Evolutionary conservation across 2,113 vertebrate genomes (phyloP).

Genomic region (Plestiodon gilberti): DNA sequence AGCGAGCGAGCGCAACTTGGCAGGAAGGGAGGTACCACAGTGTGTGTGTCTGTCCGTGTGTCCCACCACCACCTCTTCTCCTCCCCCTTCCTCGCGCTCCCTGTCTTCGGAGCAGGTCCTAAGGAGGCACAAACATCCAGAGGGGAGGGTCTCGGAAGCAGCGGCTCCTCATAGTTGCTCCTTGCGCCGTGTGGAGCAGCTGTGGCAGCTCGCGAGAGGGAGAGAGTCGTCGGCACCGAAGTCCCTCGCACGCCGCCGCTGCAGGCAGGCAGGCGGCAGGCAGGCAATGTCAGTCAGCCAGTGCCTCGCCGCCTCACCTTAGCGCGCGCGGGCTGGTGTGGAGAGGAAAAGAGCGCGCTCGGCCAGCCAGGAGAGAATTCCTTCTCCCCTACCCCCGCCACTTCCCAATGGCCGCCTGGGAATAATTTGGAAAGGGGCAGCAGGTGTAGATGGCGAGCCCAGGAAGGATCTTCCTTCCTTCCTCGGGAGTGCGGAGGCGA

Average conservation of each 20-base stretch:
- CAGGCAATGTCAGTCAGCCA: background rate
- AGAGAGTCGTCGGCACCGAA: constrained; percentile 7
- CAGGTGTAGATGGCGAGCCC: background rate
- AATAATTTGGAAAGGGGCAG: background rate
- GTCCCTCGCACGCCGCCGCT: background rate
- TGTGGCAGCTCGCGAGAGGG: background rate
- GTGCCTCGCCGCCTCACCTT: background rate
- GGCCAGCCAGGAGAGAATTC: background rate
- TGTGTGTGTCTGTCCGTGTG: no score
- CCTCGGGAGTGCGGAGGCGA: background rate
- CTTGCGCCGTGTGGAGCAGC: background rate
- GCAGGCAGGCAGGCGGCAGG: no score
- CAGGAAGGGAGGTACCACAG: background rate
- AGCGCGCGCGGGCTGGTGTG: background rate
- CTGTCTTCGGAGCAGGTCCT: constrained; percentile 16
- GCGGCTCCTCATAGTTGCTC: constrained; percentile 2
- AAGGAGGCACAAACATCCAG: background rate
- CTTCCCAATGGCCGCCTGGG: background rate
- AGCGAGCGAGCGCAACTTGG: constrained; percentile 37
- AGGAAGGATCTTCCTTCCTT: no score
- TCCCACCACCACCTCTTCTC: background rate
- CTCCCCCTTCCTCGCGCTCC: background rate
- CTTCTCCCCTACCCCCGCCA: no score
- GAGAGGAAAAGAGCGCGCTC: background rate
- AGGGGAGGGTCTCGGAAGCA: constrained; percentile 27